Conservation (phyloP, 2,888 invertebrate genomes). For the Cactoblastis cactorum region DNA sequence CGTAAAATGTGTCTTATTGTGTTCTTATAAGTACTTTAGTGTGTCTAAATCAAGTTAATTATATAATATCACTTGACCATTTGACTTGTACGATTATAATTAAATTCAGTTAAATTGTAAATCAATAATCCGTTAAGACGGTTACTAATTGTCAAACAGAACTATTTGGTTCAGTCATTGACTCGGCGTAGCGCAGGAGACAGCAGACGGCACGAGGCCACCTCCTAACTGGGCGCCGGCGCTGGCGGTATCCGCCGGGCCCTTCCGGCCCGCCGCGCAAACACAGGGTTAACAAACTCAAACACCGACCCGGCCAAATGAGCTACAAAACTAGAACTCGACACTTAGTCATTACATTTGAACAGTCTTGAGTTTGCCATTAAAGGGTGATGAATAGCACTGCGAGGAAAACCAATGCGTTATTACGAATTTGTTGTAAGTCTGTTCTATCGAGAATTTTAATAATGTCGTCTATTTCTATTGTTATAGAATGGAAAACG, state of each 20-base stretch:
- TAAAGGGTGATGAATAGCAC: too few relatives aligned
- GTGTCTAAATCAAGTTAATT: too few relatives aligned
- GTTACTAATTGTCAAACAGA: background rate
- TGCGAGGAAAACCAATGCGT: too few relatives aligned
- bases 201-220: conserved; percentile 23
- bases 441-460: too few relatives aligned
- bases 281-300: conserved; percentile 28
- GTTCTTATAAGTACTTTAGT: too few relatives aligned
- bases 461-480: too few relatives aligned
- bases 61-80: too few relatives aligned
- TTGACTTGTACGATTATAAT: too few relatives aligned
- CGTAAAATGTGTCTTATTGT: too few relatives aligned
- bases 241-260: conserved; percentile 30
- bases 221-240: conserved; percentile 27
- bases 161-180: background rate
- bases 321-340: conserved; percentile 1
- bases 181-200: conserved; percentile 22
- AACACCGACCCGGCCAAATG: conserved; percentile 13
- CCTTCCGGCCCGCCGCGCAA: conserved; percentile 50
- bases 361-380: background rate
- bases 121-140: too few relatives aligned
- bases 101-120: too few relatives aligned
- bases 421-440: too few relatives aligned
- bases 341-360: conserved; percentile 3
- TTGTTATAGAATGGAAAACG: conserved; percentile 44